Base-by-base conservation (phyloP, 1,140 invertebrate species). In the Parasteatoda tepidariorum region DNA sequence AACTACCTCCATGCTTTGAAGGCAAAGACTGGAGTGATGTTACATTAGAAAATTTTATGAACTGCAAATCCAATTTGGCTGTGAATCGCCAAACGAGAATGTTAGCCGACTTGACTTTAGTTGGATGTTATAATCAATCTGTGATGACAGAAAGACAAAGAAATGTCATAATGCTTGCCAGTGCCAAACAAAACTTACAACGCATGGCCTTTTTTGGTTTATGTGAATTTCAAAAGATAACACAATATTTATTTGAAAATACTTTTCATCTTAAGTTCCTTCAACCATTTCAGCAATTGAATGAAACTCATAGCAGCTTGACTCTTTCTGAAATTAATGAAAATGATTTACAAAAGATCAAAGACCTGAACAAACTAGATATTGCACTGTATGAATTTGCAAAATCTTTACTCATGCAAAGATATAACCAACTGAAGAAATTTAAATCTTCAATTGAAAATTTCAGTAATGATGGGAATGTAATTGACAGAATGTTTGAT, bases 151-250 rank as follows among this genome's bases (percentile, higher is more conserved):
- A 87, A 15, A 89, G 90, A 59, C 88, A 91, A 38, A 90, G 94
- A 64, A 93, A 97, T 88, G 90, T 92, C 66, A 92, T 96, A 54
- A 93, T 99, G 91, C 90, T 99, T 48, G 93, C 95, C 38, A 97
- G 96, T 88, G 98, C 98, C 41, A 99, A 99, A 90, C 91, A 93
- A 84, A 99, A 99, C 91, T 91, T 99, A 34, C 93, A 94, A 83
- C 94, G 94, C 66, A 97, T 99, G 95, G 94, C 97, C 34, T 99
- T 97, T 88, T 99, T 99, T 90, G 98, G 98, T 79, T 91, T 99
- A 68, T 98, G 97, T 26, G 98, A 99, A 90, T 93, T 94, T 89
- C 98, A 98, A 90, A 94, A 94, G 91, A 94, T 95, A 84, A 96
- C 95, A 33, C 98, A 99, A 89, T 96, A 96, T 88, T 93, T 99